A percentile compares a stretch with the other conserved stretches of the same genome.
These are phyloP conservation scores for Callopanchax toddi DNA, from an alignment of 2,113 vertebrate genomes.

Conservation along the genomic window DNA sequence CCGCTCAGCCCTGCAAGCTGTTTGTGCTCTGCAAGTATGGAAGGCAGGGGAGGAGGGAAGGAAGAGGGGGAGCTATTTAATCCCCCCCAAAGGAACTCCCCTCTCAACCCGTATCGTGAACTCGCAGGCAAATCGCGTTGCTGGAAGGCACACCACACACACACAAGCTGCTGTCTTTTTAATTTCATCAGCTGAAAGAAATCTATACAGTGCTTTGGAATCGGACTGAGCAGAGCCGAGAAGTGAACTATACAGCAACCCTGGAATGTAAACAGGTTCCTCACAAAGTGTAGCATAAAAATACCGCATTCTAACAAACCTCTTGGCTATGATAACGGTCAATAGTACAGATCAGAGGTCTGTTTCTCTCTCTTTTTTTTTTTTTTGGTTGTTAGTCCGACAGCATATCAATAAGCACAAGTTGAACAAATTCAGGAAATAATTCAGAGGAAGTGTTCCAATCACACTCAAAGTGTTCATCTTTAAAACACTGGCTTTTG, in stretches of 20 bases:
- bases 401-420: slow-evolving; percentile 72
- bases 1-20: slow-evolving; percentile 78
- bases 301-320: slow-evolving; percentile 70
- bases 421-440: slow-evolving; percentile 67
- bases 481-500: slow-evolving; percentile 33
- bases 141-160: slow-evolving; percentile 81
- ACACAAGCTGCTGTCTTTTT: slow-evolving; percentile 82
- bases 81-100: slow-evolving; percentile 85
- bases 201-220: slow-evolving; percentile 81
- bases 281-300: slow-evolving; percentile 73
- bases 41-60: slow-evolving; percentile 72
- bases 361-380: slow-evolving; percentile 57
- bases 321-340: slow-evolving; percentile 77
- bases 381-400: slow-evolving; percentile 72
- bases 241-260: slow-evolving; percentile 75
- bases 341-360: slow-evolving; percentile 79
- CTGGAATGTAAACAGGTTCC: slow-evolving; percentile 78
- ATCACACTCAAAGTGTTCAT: slow-evolving; percentile 52
- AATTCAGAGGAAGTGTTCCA: slow-evolving; percentile 55
- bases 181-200: slow-evolving; percentile 85
- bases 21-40: slow-evolving; percentile 77
- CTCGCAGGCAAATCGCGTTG: slow-evolving; percentile 81
- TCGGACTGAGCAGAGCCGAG: slow-evolving; percentile 67
- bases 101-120: slow-evolving; percentile 85
- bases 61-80: slow-evolving; percentile 82